Percentiles rank a stretch among this genome's conserved stretches.
Evolutionary conservation across 2,888 invertebrate species (phyloP).

Genomic region (Eremobia ochroleuca): DNA sequence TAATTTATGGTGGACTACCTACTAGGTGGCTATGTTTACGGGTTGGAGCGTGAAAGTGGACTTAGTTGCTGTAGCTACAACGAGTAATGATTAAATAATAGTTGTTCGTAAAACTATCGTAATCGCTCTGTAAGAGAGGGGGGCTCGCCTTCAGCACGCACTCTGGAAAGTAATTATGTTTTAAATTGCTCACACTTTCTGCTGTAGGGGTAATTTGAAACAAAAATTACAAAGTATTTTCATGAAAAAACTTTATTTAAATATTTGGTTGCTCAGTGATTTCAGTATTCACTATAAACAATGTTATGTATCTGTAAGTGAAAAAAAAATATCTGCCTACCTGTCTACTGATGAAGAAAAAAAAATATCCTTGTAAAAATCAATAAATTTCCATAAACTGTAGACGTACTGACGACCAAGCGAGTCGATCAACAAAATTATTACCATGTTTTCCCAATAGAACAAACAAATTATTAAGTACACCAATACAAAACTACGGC

Average conservation of each 20-base stretch:
- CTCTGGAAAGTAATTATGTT: constrained; percentile 29
- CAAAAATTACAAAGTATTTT: constrained; percentile 13
- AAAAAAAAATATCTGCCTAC: neutral
- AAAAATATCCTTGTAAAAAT: neutral
- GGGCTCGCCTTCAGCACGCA: constrained; percentile 24
- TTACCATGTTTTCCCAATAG: constrained; percentile 53
- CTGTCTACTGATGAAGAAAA: neutral
- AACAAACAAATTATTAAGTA: constrained; percentile 64
- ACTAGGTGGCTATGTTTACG: constrained; percentile 66
- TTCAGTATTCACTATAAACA: neutral
- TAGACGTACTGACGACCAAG: constrained; percentile 20
- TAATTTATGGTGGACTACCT: constrained; percentile 70
- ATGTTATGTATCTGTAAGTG: neutral
- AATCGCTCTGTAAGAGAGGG: constrained; percentile 11
- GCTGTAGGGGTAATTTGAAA: constrained; percentile 7
- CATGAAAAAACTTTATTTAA: neutral
- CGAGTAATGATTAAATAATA: constrained; percentile 52
- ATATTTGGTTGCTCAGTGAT: neutral
- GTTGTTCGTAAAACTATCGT: constrained; percentile 47
- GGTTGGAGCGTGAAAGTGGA: constrained; percentile 56
- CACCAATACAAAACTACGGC: constrained; percentile 67
- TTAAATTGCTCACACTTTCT: constrained; percentile 40
- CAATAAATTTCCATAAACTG: constrained; percentile 37
- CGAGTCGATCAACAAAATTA: constrained; percentile 55
- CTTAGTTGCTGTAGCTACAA: constrained; percentile 52